Base-by-base conservation (phyloP, 2,113 vertebrate genomes). In the Amphilophus citrinellus region DNA sequence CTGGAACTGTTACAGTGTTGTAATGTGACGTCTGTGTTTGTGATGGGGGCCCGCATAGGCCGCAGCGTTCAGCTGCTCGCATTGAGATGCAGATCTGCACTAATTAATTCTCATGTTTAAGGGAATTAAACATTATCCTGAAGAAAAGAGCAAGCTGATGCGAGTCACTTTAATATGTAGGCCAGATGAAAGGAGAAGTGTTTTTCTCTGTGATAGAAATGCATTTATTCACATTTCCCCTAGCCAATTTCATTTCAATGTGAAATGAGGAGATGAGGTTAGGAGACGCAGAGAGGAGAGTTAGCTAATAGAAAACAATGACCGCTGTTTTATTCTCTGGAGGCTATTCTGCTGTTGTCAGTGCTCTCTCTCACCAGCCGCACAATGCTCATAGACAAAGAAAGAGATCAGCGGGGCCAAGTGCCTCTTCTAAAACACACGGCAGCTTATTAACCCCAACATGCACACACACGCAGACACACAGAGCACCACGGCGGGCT, bases 41-140 rank as follows among this genome's bases (percentile, higher is more conserved):
- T 89, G 94, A 94, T 94, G 92, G 44, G 17, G 84, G 81, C 86
- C 88, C 84, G 77, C 66, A 62, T 7, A 13, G 90, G 75, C 79
- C 83, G 57, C 44, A 13, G 86, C 79, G 66, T 75, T 90, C 82
- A 63, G 83, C 89, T 89, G 92, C 56, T 79, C 5, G 93, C 93
- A 95, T 97, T 96, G 83, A 95, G 91, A 96, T 96, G 95, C 84
- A 96, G 94, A 96, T 97, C 91, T 91, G 47, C 1, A 22, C 84
- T 96, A 96, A 97, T 97, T 96, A 96, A 94, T 93, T 96, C 92
- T 96, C 94, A 90, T 95, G 96, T 94, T 95, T 94, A 91, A 93
- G 93, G 92, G 93, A 95, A 95, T 96, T 94, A 95, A 95, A 96
- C 95, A 96, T 95, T 87, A 94, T 90, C 85, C 88, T 81, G 84